Evolutionary conservation across 2,888 invertebrate genomes (phyloP).

Genomic region (Orgyia antiqua): DNA sequence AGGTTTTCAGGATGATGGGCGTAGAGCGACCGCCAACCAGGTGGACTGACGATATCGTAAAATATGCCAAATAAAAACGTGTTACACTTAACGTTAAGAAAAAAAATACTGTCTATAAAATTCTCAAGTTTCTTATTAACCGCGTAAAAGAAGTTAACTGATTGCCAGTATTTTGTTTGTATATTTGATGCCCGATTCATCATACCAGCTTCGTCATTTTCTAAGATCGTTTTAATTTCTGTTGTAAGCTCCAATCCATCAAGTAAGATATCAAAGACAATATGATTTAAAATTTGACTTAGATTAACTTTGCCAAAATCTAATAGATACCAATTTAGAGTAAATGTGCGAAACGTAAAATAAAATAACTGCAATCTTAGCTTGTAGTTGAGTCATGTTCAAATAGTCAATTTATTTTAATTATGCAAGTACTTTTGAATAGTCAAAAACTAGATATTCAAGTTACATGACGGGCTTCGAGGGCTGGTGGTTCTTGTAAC

Average conservation of each 20-base stretch:
- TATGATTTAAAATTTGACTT: neutral
- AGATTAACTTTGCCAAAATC: neutral
- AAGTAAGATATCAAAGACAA: slow-evolving; percentile 4
- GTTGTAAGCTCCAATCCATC: slow-evolving; percentile 22
- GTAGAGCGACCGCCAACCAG: too few relatives aligned
- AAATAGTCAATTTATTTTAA: neutral
- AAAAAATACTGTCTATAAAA: slow-evolving; percentile 19
- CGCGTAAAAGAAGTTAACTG: slow-evolving; percentile 32
- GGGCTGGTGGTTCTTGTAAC: too few relatives aligned
- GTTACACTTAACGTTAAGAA: too few relatives aligned
- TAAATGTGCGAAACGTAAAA: too few relatives aligned
- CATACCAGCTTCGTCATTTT: slow-evolving; percentile 29
- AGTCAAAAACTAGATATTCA: too few relatives aligned
- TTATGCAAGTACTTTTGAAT: neutral
- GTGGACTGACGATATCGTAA: too few relatives aligned
- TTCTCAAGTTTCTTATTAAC: slow-evolving; percentile 35
- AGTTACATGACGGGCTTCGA: too few relatives aligned
- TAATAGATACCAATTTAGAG: too few relatives aligned
- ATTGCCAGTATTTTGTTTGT: slow-evolving; percentile 58
- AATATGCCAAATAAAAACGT: too few relatives aligned
- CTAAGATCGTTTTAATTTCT: slow-evolving; percentile 19
- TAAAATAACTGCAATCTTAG: neutral
- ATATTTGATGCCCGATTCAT: slow-evolving; percentile 61
- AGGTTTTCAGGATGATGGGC: too few relatives aligned
- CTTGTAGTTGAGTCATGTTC: neutral